Evolutionary conservation across 1,140 invertebrate species (phyloP), one percentile per base, ranked within the genome.

Genomic region (Coptotermes formosanus): DNA sequence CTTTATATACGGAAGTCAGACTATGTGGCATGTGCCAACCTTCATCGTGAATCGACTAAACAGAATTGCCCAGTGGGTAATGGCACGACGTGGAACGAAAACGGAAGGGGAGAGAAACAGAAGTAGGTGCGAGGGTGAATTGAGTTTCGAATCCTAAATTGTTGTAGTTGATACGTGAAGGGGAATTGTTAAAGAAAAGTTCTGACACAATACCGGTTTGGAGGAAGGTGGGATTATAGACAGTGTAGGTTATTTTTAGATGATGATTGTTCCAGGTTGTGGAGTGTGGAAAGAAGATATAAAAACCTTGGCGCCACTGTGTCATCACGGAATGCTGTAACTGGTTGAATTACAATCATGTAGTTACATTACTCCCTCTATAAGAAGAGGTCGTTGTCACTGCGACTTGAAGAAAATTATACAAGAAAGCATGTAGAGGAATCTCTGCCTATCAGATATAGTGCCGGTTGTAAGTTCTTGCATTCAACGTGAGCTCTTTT

Each of bases 101-200:
- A 75, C 6, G 30, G 14, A 75, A 75, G n/a, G 64, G 64, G 64
- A 2, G 25, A 14, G 64, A 30, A 16, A 30, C 4, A 75, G 64
- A 2, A 75, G 64, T 8, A 75, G 64, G 64, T n/a, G 64, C n/a
- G 64, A 75, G 64, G 25, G 64, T 75, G n/a, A 75, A 30, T 30
- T 75, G 64, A 75, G 64, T n/a, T 75, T 75, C 64, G 64, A 75
- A 75, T 75, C n/a, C n/a, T 7, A 75, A 75, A 75, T 75, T 75
- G 25, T 75, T 12, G 64, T 75, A 75, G 64, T 75, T 75, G 64
- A 30, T 75, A 75, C 64, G 64, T 75, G 64, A 25, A 75, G 4
- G 64, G 64, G n/a, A 75, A 75, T 9, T 75, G 64, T 30, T 75
- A 25, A 19, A 64, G 59, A 21, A 64, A 23, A 64, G 19, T 64